Evolutionary conservation across 2,888 invertebrate species (phyloP).

Genomic region (Malthinus flaveolus): DNA sequence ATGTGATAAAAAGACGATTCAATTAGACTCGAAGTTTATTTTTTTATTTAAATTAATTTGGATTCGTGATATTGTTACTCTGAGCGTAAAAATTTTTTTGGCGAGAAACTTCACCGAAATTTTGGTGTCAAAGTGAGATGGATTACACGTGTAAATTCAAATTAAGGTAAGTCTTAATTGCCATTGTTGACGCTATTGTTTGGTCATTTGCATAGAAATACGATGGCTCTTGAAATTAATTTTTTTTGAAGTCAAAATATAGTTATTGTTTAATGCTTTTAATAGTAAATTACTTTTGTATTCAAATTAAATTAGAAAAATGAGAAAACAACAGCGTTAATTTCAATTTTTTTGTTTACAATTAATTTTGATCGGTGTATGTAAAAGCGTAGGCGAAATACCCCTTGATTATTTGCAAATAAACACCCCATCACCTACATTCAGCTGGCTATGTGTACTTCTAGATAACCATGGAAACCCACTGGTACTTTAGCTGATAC

Average conservation of each 20-base stretch:
- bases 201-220: too few species aligned
- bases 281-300: too few species aligned
- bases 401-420: slow-evolving; percentile 19
- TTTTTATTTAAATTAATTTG: not conserved
- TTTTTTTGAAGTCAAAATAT: too few species aligned
- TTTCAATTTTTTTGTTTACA: too few species aligned
- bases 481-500: slow-evolving; percentile 25
- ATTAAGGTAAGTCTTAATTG: slow-evolving; percentile 18
- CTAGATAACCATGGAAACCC: slow-evolving; percentile 33
- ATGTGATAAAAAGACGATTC: not conserved
- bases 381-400: slow-evolving; percentile 7
- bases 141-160: slow-evolving; percentile 23
- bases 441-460: slow-evolving; percentile 29
- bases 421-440: slow-evolving; percentile 24
- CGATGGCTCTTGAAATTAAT: too few species aligned
- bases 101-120: not conserved
- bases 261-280: too few species aligned
- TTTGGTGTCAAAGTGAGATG: slow-evolving; percentile 21
- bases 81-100: not conserved
- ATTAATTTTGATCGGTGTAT: not conserved
- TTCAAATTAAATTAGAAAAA: too few species aligned
- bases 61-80: not conserved
- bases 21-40: not conserved
- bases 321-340: too few species aligned
- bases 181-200: too few species aligned